These are phyloP conservation scores for Dolichopus griseipennis DNA, from an alignment of 2,888 invertebrate species.

Conservation along the genomic window DNA sequence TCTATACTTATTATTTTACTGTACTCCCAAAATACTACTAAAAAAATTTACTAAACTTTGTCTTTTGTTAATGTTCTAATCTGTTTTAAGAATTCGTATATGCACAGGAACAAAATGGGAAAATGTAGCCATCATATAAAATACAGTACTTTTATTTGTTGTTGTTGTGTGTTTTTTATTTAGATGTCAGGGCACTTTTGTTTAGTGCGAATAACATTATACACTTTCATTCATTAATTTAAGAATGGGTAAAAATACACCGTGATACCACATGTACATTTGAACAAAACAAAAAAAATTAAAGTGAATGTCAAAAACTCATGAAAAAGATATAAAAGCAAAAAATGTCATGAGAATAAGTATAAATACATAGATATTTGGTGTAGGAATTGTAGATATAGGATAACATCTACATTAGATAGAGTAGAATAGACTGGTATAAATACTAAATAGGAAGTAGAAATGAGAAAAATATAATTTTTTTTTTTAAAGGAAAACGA, in stretches of 20 bases:
- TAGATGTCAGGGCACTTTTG: not conserved
- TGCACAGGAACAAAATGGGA: not conserved
- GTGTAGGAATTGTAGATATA: too few species aligned
- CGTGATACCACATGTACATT: not conserved
- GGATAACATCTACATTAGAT: too few species aligned
- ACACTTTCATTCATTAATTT: too few species aligned
- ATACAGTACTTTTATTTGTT: not conserved
- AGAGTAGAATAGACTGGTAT: too few species aligned
- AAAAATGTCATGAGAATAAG: not conserved
- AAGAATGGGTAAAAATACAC: not conserved
- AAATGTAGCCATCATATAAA: not conserved
- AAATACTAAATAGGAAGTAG: too few species aligned
- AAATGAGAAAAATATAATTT: too few species aligned
- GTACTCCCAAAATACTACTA: not conserved
- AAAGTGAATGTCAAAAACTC: not conserved
- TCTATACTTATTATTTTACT: not conserved
- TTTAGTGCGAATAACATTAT: not conserved
- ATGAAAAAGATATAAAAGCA: not conserved
- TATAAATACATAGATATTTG: too few species aligned
- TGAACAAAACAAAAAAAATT: not conserved
- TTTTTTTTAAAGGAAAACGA: too few species aligned
- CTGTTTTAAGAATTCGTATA: too few species aligned
- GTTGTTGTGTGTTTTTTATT: not conserved
- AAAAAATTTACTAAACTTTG: not conserved
- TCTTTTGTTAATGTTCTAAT: not conserved